Conservation (phyloP, 2,888 invertebrate species). For the Platerodrilus igneus region DNA sequence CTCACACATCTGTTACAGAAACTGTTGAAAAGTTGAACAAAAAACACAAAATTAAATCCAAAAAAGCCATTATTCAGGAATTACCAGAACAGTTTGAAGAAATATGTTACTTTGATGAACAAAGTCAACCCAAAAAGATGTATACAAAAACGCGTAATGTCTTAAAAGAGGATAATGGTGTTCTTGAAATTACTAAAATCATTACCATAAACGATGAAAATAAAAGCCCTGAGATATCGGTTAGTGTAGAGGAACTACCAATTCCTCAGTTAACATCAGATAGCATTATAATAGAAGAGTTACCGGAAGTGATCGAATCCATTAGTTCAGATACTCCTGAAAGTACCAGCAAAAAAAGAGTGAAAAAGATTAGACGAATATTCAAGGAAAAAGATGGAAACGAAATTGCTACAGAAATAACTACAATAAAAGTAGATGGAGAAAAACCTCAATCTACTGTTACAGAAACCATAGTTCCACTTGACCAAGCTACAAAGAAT, state of each 20-base stretch:
- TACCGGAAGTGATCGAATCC: conserved; percentile 15
- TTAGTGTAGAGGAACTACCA: conserved; percentile 34
- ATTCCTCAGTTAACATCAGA: conserved; percentile 34
- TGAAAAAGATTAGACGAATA: conserved; percentile 40
- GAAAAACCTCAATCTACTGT: conserved; percentile 44
- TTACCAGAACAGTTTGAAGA: conserved; percentile 39
- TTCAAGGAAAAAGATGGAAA: conserved; percentile 31
- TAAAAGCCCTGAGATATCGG: conserved; percentile 43
- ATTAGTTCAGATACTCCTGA: conserved; percentile 31
- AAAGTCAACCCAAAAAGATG: conserved; percentile 33
- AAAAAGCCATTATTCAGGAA: conserved; percentile 28
- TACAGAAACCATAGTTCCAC: conserved; percentile 30
- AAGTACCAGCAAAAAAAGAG: conserved; percentile 39
- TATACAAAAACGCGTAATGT: conserved; percentile 45
- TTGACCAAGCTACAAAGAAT: conserved; percentile 18
- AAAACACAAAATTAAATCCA: conserved; percentile 5
- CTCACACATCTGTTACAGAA: conserved; percentile 29
- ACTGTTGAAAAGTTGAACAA: conserved; percentile 10
- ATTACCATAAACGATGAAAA: conserved; percentile 47
- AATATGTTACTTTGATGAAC: conserved; percentile 30
- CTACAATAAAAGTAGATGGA: conserved; percentile 42
- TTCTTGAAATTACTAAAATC: conserved; percentile 48
- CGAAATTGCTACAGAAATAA: conserved; percentile 40
- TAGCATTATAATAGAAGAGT: conserved; percentile 23
- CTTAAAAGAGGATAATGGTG: conserved; percentile 45